These are phyloP conservation scores for Rhodophaea formosa DNA, from an alignment of 2,888 invertebrate species.

Conservation along the genomic window DNA sequence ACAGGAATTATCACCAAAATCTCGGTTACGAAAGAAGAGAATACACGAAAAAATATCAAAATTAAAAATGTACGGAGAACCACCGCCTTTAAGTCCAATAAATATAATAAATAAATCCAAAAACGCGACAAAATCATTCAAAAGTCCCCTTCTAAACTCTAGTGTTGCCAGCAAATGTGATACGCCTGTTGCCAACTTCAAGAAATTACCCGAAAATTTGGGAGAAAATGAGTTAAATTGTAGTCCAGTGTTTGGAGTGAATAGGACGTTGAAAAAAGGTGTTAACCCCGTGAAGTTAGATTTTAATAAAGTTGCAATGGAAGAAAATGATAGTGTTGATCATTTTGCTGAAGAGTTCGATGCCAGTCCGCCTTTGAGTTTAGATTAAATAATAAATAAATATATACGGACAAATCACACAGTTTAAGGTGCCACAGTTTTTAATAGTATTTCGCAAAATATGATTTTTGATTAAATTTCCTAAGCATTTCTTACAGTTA, in stretches of 20 bases:
- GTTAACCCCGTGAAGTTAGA: slow-evolving; percentile 58
- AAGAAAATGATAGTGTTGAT: slow-evolving; percentile 41
- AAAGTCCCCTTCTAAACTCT: slow-evolving; percentile 52
- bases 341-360: slow-evolving; percentile 69
- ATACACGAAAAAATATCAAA: slow-evolving; percentile 70
- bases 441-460: no score
- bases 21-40: slow-evolving; percentile 50
- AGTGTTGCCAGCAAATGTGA: slow-evolving; percentile 40
- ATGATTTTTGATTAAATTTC: no score
- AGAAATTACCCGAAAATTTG: slow-evolving; percentile 33
- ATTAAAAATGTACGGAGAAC: slow-evolving; percentile 77
- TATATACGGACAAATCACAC: background rate
- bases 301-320: slow-evolving; percentile 40
- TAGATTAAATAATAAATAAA: slow-evolving; percentile 44
- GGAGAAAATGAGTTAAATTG: slow-evolving; percentile 25
- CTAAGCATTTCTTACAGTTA: no score
- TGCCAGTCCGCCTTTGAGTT: slow-evolving; percentile 67
- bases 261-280: slow-evolving; percentile 48
- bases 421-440: background rate
- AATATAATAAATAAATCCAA: slow-evolving; percentile 60
- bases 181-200: slow-evolving; percentile 25
- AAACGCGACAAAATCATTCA: slow-evolving; percentile 59
- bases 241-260: slow-evolving; percentile 50
- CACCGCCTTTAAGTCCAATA: slow-evolving; percentile 78
- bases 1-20: slow-evolving; percentile 51